Evolutionary conservation across 2,888 invertebrate genomes (phyloP), one percentile per base, ranked within the genome.

Genomic region (Acronicta alni): DNA sequence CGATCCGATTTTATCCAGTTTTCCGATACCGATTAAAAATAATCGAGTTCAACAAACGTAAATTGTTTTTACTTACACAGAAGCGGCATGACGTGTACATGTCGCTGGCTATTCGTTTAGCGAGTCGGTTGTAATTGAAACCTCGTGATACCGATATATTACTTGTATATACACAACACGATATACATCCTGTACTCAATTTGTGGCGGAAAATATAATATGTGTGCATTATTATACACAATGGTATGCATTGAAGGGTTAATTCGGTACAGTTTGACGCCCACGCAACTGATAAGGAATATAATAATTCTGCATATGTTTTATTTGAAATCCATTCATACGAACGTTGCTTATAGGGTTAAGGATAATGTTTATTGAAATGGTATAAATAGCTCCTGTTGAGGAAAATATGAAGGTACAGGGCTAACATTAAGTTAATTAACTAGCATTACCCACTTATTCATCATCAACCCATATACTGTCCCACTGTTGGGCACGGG

Each of bases 41-140:
- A 45, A 56, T 58, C 37, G 61, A 71, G 74, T 72, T 69, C 72
- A 72, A 72, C 51, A 67, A 44, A 57, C 61, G 52, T 56, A 57
- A 58, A 72, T 72, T 78, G 65, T 75, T 67, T 63, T 66, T 63
- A 69, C 37, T 62, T 60, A 58, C 39, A 47, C 41, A 56, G 62
- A 51, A 61, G 49, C 58, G 45, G 48, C 49, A 65, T 84, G 85
- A 85, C 84, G 85, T 75, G 77, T 64, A 18, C n/a, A 46, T 57
- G 65, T 61, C 77, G 72, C 70, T 72, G 70, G 54, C 61, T 63
- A 67, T 67, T 77, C 82, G 82, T 90, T 92, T 93, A 92, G 91
- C 91, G 84, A 79, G 80, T 67, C 68, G 39, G 62, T 75, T 78
- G 89, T 92, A 93, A 93, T 93, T 92, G 92, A 88, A 92, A 90